Evolutionary conservation across 2,113 vertebrate species (phyloP).

Genomic region (Daboia siamensis): DNA sequence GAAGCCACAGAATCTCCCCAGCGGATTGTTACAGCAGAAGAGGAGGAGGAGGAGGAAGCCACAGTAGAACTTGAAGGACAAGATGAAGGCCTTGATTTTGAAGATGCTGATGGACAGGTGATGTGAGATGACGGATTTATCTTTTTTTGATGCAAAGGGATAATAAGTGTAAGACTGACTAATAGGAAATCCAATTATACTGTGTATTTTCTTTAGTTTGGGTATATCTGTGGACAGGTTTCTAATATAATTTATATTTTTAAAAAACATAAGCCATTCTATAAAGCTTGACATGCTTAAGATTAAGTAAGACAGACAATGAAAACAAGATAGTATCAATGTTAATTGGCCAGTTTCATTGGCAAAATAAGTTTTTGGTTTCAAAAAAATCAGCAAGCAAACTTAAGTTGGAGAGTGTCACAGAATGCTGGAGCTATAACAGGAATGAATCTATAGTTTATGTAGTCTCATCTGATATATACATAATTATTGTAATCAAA

Average conservation of each 20-base stretch:
- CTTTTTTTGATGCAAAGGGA: not conserved
- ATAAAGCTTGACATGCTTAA: not conserved
- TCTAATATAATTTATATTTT: not conserved
- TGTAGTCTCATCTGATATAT: not conserved
- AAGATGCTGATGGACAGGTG: conserved; percentile 90
- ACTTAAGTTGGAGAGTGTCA: not conserved
- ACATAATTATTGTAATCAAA: not conserved
- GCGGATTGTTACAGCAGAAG: conserved; percentile 72
- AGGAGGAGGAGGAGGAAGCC: conserved; percentile 82
- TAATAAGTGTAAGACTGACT: not conserved
- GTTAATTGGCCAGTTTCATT: not conserved
- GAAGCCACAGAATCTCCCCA: conserved; percentile 80
- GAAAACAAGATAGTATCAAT: not conserved
- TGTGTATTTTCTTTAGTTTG: not conserved
- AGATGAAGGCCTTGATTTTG: conserved; percentile 89
- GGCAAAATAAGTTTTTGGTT: not conserved
- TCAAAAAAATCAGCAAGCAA: not conserved
- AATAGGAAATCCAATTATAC: not conserved
- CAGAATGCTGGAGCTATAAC: not conserved
- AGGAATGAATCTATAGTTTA: not conserved
- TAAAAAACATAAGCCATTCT: not conserved
- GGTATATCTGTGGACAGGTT: not conserved
- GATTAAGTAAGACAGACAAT: not conserved
- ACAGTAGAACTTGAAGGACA: conserved; percentile 89
- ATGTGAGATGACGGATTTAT: fast-evolving